Evolutionary conservation across 2,113 vertebrate genomes (phyloP).

Genomic region (Pomatostomus ruficeps): DNA sequence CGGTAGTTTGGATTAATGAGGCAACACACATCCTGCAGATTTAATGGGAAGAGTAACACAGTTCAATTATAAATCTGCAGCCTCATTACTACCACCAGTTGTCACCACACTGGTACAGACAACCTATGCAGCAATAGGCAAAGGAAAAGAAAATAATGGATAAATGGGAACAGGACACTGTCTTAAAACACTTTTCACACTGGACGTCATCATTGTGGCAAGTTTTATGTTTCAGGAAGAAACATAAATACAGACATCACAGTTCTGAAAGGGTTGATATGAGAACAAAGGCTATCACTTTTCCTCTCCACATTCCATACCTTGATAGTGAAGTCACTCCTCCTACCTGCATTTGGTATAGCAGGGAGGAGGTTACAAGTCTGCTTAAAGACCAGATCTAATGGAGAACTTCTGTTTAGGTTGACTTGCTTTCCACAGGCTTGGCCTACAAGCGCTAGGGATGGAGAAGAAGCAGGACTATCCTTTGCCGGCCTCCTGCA

Average conservation of each 20-base stretch:
- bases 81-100: slow-evolving; percentile 57
- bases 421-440: background rate
- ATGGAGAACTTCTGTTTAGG: background rate
- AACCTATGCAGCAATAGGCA: background rate
- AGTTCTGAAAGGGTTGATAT: background rate
- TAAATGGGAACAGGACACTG: slow-evolving; percentile 1
- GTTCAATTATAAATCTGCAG: slow-evolving; percentile 63
- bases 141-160: slow-evolving; percentile 18
- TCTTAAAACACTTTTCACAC: background rate
- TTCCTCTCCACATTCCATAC: background rate
- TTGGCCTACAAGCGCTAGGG: background rate
- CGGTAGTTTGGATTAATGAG: slow-evolving; percentile 63
- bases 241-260: background rate
- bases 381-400: background rate
- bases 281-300: background rate
- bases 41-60: slow-evolving; percentile 51
- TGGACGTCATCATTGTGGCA: background rate
- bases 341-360: background rate
- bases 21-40: slow-evolving; percentile 21
- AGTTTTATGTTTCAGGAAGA: background rate
- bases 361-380: background rate
- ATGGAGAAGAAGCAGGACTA: background rate
- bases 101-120: slow-evolving; percentile 35
- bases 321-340: background rate
- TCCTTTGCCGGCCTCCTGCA: background rate